Percentiles rank a stretch among this genome's conserved stretches.
These are phyloP conservation scores for Knipowitschia caucasica DNA, from an alignment of 2,797 vertebrate genomes.

Conservation along the genomic window DNA sequence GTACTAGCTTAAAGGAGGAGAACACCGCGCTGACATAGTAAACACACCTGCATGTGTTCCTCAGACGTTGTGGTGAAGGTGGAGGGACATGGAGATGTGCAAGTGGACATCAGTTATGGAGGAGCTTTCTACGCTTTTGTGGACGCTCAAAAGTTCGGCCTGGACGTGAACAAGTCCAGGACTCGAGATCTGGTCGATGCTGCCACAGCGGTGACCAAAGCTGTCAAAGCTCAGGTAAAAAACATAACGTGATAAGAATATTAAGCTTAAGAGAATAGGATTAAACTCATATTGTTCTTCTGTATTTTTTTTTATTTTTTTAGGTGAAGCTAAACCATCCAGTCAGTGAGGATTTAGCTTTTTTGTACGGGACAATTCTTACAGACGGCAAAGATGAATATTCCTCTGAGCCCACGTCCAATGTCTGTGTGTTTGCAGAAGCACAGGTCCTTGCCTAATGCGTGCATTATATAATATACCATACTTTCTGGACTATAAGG, in stretches of 20 bases:
- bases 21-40: neutral
- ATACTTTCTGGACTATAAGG: no score
- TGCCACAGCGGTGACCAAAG: slow-evolving; percentile 81
- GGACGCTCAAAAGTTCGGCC: slow-evolving; percentile 79
- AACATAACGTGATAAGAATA: neutral
- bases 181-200: slow-evolving; percentile 83
- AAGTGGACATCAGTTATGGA: slow-evolving; percentile 87
- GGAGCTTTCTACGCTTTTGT: slow-evolving; percentile 92
- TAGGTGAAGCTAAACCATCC: slow-evolving; percentile 90
- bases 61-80: slow-evolving; percentile 80
- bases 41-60: neutral
- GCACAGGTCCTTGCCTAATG: no score
- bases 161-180: slow-evolving; percentile 80
- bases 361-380: slow-evolving; percentile 93
- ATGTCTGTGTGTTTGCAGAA: slow-evolving; percentile 93
- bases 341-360: slow-evolving; percentile 85
- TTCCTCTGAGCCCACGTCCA: slow-evolving; percentile 82
- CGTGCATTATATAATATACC: no score
- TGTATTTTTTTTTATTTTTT: neutral
- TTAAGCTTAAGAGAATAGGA: neutral
- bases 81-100: slow-evolving; percentile 77
- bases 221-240: slow-evolving; percentile 88
- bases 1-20: no score
- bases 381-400: slow-evolving; percentile 89
- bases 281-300: neutral